phyloP scores from a whole-genome alignment of 2,888 invertebrate species.

The Dioctria rufipes region DNA sequence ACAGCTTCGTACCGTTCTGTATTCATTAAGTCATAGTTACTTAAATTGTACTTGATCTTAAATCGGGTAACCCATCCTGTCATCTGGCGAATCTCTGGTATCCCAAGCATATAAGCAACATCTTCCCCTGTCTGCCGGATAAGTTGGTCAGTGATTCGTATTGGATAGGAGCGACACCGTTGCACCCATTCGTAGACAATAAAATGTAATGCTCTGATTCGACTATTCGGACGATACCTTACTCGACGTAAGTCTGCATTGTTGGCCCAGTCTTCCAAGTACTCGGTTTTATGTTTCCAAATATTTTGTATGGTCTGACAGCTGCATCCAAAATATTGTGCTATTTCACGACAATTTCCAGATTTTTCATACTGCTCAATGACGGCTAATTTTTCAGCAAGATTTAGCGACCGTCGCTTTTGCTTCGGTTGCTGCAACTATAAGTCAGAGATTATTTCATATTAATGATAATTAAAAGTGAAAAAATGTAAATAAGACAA shows the following conservation, averaged over 20 bases:
- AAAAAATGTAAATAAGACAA: constrained; percentile 70
- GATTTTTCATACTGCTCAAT: constrained; percentile 48
- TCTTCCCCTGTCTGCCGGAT: constrained; percentile 50
- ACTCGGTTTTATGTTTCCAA: constrained; percentile 46
- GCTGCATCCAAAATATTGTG: constrained; percentile 41
- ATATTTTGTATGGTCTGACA: constrained; percentile 50
- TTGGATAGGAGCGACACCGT: constrained; percentile 43
- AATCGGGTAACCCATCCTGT: constrained; percentile 56
- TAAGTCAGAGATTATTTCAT: constrained; percentile 55
- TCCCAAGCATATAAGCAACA: constrained; percentile 53
- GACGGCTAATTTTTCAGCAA: constrained; percentile 43
- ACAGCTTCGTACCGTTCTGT: constrained; percentile 52
- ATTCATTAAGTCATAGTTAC: constrained; percentile 54
- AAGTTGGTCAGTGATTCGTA: constrained; percentile 47
- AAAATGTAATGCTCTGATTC: constrained; percentile 9
- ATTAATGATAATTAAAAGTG: constrained; percentile 31
- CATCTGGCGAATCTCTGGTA: constrained; percentile 48
- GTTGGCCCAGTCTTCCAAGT: constrained; percentile 49
- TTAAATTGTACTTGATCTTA: constrained; percentile 56
- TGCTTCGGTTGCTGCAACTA: constrained; percentile 53
- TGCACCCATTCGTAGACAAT: constrained; percentile 51
- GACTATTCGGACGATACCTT: constrained; percentile 37
- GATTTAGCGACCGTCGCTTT: constrained; percentile 54
- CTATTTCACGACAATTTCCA: constrained; percentile 39
- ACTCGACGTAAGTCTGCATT: constrained; percentile 42